phyloP scores from a whole-genome alignment of 2,888 invertebrate genomes.

The Leucoma salicis region DNA sequence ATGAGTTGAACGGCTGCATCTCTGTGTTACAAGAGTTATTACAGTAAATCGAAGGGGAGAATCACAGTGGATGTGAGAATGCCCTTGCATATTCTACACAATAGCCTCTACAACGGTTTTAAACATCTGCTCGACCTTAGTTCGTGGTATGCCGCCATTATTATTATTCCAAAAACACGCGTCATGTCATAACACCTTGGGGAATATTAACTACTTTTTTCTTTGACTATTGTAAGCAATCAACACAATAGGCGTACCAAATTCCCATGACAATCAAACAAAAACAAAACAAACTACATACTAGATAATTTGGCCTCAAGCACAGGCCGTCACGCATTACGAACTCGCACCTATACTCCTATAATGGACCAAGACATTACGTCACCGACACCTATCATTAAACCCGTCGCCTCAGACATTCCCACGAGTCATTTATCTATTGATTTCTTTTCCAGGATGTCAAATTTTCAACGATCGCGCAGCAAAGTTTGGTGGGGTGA shows the following conservation, averaged over 20 bases:
- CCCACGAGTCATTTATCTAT: conserved; percentile 58
- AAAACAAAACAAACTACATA: conserved; percentile 50
- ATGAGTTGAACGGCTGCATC: conserved; percentile 5
- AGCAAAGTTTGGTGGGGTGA: conserved; percentile 87
- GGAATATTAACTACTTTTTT: conserved; percentile 33
- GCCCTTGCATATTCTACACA: conserved; percentile 61
- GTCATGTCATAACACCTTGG: conserved; percentile 28
- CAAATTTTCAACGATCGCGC: conserved; percentile 85
- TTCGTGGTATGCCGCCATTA: conserved; percentile 51
- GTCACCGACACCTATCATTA: conserved; percentile 71
- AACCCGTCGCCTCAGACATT: conserved; percentile 49
- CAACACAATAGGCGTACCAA: conserved; percentile 42
- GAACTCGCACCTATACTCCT: conserved; percentile 54
- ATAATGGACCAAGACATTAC: conserved; percentile 71
- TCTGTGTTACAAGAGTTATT: conserved; percentile 16
- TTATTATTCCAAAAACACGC: conserved; percentile 37
- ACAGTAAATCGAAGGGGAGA: conserved; percentile 55
- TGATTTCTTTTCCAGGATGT: conserved; percentile 80
- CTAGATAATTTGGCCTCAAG: conserved; percentile 54
- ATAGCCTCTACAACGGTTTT: conserved; percentile 77
- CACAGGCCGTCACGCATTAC: conserved; percentile 59
- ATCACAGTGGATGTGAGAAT: conserved; percentile 57
- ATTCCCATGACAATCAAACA: conserved; percentile 61
- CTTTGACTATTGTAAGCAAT: conserved; percentile 39
- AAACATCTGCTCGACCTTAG: conserved; percentile 66